phyloP scores from a whole-genome alignment of 2,113 vertebrate genomes.

The Mormyrus lacerda region DNA sequence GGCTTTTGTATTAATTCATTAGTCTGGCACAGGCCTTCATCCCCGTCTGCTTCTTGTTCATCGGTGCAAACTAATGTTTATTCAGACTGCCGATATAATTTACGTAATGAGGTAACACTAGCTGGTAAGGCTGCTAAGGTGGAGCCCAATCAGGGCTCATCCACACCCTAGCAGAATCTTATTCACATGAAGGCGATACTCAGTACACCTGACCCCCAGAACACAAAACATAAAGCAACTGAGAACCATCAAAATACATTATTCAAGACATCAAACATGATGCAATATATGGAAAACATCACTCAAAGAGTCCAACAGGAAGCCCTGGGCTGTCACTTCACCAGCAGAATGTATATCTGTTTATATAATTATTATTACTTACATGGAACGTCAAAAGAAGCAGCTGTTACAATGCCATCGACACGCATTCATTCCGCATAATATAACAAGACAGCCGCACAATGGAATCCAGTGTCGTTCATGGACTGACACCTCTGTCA shows the following conservation, averaged over 20 bases:
- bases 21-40: neutral
- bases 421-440: neutral
- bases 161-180: neutral
- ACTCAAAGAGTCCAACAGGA: neutral
- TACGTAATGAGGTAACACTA: neutral
- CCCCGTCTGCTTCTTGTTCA: neutral
- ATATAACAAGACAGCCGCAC: slow-evolving; percentile 18
- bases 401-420: neutral
- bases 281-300: neutral
- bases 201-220: neutral
- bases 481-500: slow-evolving; percentile 28
- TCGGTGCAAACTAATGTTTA: neutral
- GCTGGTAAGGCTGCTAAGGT: neutral
- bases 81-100: neutral
- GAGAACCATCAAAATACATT: neutral
- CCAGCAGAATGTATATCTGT: neutral
- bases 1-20: neutral
- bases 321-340: neutral
- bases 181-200: neutral
- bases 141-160: neutral
- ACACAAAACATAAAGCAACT: neutral
- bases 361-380: neutral
- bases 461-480: slow-evolving; percentile 21
- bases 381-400: neutral
- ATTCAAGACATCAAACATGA: neutral